Evolutionary conservation across 2,797 vertebrate genomes (phyloP), one percentile per base, ranked within the genome.

Genomic region (Coccyzus lansbergi): DNA sequence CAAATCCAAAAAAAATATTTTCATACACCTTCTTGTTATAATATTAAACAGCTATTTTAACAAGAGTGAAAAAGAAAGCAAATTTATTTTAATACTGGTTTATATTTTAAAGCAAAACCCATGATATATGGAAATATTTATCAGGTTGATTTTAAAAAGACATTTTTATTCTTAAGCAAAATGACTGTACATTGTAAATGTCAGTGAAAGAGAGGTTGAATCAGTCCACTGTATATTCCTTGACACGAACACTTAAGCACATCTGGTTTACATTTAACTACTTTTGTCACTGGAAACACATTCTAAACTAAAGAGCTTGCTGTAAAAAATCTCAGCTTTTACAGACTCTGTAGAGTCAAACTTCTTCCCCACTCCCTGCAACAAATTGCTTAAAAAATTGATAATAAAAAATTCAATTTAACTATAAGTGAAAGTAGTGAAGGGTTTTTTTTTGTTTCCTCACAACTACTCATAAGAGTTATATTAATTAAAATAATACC

Each of bases 161-260:
- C 15, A 24, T 46, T 52, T 93, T 94, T 83, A 89, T 81, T 77
- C 24, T 88, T 62, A 90, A 94, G 86, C 90, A 81, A 87, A 93
- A 70, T 79, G 55, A 95, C 58, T 82, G 83, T 92, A 96, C 74
- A 75, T 89, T 95, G 85, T 90, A 95, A 96, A 95, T 78, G 68
- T 96, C 92, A 88, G 76, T 94, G 91, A 93, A 95, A 83, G 44
- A 96, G 94, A 94, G 95, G 95, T 18, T 95, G 84, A 97, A 97
- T 94, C 77, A 96, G 93, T 92, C 77, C 70, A 62, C 93, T 96
- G 90, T 94, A 96, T 86, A 93, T 97, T 97, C 95, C 94, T 97
- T 94, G 95, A 97, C 97, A 96, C 95, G 83, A 94, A 97, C 97
- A 97, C 97, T 96, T 97, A 97, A 97, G 97, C 72, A 97, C 96